phyloP scores from a whole-genome alignment of 2,113 vertebrate species.

The Grammomys surdaster region DNA sequence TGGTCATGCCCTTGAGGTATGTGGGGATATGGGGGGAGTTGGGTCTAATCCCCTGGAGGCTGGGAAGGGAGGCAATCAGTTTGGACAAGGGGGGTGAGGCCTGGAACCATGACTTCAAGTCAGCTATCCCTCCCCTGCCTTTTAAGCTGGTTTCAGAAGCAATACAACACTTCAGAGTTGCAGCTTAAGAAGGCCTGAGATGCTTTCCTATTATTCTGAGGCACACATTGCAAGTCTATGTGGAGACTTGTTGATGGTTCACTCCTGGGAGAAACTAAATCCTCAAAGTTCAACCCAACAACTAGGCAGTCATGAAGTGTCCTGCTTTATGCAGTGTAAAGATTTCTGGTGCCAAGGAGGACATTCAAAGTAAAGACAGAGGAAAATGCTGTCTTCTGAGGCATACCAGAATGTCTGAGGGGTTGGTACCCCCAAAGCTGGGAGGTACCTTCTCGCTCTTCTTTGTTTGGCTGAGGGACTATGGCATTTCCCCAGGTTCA shows the following conservation, averaged over 20 bases:
- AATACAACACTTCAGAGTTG: neutral
- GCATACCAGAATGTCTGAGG: neutral
- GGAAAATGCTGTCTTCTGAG: neutral
- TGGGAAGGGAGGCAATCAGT: neutral
- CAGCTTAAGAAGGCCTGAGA: neutral
- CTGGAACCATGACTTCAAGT: neutral
- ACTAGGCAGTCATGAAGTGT: neutral
- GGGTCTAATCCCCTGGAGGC: neutral
- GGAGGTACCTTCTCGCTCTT: too few species aligned
- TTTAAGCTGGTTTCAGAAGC: neutral
- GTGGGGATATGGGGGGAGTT: neutral
- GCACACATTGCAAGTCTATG: neutral
- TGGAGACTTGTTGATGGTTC: neutral
- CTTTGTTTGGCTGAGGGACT: neutral
- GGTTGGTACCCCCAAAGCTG: neutral
- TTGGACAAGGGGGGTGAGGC: neutral
- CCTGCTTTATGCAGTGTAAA: neutral
- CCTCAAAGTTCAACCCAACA: neutral
- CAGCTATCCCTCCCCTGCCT: neutral
- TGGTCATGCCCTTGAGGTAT: constrained; percentile 89
- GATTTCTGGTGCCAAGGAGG: neutral
- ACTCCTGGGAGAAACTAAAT: neutral
- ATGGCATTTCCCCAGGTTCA: neutral
- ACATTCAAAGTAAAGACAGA: neutral
- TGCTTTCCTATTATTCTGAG: neutral